These are phyloP conservation scores for Cavia aperea DNA, from an alignment of 2,113 vertebrate genomes.

Conservation along the genomic window DNA sequence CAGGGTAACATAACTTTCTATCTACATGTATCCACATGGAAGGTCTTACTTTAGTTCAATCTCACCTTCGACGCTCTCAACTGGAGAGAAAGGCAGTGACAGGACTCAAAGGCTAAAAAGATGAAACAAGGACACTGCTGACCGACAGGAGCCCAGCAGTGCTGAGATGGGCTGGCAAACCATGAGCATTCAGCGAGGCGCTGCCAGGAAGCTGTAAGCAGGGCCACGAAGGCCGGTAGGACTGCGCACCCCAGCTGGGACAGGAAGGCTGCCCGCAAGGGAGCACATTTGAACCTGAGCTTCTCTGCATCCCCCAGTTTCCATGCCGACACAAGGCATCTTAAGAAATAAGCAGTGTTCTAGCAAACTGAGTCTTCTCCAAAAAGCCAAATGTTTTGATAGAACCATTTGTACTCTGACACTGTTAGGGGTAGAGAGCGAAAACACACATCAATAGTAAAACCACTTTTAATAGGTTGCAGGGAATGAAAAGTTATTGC, in stretches of 20 bases:
- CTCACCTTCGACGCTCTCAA: background rate
- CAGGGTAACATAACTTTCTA: background rate
- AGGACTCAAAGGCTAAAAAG: background rate
- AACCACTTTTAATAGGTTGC: background rate
- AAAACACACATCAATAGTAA: background rate
- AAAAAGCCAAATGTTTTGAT: background rate
- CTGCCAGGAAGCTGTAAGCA: background rate
- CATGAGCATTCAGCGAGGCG: background rate
- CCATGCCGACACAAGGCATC: background rate
- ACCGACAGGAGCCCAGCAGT: background rate
- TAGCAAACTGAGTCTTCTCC: background rate
- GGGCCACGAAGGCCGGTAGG: fast-evolving
- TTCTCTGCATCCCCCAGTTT: background rate
- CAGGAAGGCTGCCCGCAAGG: background rate
- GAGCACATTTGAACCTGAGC: background rate
- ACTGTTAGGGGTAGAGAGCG: too few relatives aligned
- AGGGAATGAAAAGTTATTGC: conserved; percentile 7
- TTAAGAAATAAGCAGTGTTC: background rate
- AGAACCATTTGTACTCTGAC: background rate
- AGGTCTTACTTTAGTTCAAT: background rate
- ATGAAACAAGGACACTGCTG: background rate
- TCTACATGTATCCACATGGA: background rate
- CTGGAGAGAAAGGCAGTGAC: background rate
- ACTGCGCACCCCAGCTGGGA: background rate
- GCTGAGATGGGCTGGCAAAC: background rate